Evolutionary conservation across 2,797 vertebrate species (phyloP), one percentile per base, ranked within the genome.

Genomic region (Muscicapa comitata): DNA sequence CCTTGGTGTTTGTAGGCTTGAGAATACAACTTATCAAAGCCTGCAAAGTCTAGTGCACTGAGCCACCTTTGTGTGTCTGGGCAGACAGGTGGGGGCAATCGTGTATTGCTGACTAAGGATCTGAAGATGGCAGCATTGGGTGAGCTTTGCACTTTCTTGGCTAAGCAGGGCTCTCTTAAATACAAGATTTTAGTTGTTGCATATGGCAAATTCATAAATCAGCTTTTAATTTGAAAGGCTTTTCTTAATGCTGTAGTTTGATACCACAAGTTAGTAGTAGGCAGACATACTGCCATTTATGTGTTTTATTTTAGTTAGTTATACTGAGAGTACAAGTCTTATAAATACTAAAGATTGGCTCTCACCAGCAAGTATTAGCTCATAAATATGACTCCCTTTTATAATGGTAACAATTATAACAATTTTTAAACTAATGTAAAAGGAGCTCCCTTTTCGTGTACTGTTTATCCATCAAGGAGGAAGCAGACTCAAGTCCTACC

Each of bases 81-180:
- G 80, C 29, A 35, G 57, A 24, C 0, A 18, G 19, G 28, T 35
- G 72, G 25, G 71, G 40, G 35, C 25, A 54, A 28, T 35, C 2
- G 1, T 96, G 96, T 73, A 35, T 43, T 96, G 79, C 92, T 81
- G 83, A 47, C 37, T 31, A 23, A 61, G 11, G 23, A 91, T 45
- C 98, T 97, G 98, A 97, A 98, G 98, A 96, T 98, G 98, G 98
- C 98, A 98, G 98, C 97, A 97, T 98, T 98, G 98, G 88, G 97
- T 62, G 95, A 91, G 90, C 95, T 97, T 96, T 37, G 51, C 47
- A 17, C 93, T 90, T 92, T 70, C 79, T 88, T 53, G 31, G 73
- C 58, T 24, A n/a, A 47, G 45, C 23, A 45, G 85, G 54, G 35
- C 20, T 61, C n/a, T 81, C 76, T 61, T 38, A 59, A 77, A 12